Evolutionary conservation across 1,140 invertebrate genomes (phyloP).

Genomic region (Brachionus manjavacas): DNA sequence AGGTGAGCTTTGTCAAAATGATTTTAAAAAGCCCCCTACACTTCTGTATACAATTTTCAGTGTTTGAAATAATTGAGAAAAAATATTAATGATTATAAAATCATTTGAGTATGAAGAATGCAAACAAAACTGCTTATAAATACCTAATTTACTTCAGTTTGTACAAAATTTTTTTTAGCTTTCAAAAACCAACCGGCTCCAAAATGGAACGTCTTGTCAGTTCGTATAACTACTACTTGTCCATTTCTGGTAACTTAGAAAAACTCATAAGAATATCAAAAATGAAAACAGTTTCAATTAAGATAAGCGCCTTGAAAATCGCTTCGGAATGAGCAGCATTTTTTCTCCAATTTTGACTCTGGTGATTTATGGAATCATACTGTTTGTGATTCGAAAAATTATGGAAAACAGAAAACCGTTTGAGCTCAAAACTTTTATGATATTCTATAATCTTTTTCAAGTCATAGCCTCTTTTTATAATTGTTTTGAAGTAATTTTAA

Average conservation of each 20-base stretch:
- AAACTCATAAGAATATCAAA: background rate
- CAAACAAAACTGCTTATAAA: background rate
- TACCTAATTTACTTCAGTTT: background rate
- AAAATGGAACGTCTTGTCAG: conserved; percentile 12
- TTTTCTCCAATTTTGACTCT: background rate
- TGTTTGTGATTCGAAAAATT: background rate
- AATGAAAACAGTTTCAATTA: background rate
- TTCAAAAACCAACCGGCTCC: background rate
- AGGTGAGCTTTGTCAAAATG: background rate
- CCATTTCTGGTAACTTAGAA: background rate
- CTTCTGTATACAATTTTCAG: background rate
- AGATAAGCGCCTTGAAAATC: conserved; percentile 14
- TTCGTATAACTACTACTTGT: conserved; percentile 23
- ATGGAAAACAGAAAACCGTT: conserved; percentile 39
- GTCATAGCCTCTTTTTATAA: conserved; percentile 24
- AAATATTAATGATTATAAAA: background rate
- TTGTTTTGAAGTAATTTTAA: conserved; percentile 28
- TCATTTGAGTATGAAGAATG: background rate
- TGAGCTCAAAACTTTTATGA: conserved; percentile 13
- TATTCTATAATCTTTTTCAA: conserved; percentile 31
- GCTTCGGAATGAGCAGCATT: background rate
- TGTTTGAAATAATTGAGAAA: background rate
- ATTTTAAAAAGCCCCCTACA: background rate
- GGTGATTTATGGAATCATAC: background rate
- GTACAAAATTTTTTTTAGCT: background rate